phyloP scores from a whole-genome alignment of 2,113 vertebrate genomes.

The Calidris pugnax region DNA sequence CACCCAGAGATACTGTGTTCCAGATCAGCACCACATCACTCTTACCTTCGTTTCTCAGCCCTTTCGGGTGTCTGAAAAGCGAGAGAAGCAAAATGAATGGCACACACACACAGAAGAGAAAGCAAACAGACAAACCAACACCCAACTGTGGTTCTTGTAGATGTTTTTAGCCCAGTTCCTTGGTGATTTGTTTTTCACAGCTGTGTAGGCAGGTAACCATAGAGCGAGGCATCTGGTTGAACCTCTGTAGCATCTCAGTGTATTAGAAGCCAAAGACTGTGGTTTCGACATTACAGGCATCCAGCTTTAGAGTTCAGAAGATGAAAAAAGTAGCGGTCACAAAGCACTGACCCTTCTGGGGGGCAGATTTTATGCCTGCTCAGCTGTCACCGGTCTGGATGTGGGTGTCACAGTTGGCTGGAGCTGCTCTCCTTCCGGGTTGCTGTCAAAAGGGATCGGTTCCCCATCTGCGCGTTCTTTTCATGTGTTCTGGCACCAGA shows the following conservation, averaged over 20 bases:
- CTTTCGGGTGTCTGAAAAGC: background rate
- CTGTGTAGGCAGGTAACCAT: background rate
- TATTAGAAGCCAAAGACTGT: background rate
- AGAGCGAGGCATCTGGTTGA: background rate
- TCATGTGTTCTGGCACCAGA: background rate
- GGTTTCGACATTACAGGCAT: background rate
- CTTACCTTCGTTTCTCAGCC: background rate
- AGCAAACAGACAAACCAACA: fast-evolving
- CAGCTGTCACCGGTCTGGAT: background rate
- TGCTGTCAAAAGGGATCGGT: background rate
- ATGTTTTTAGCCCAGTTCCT: background rate
- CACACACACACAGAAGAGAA: fast-evolving
- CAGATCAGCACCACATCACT: background rate
- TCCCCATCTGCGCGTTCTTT: background rate
- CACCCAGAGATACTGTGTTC: fast-evolving
- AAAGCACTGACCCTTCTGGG: background rate
- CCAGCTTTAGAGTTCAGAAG: background rate
- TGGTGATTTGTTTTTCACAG: background rate
- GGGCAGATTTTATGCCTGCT: background rate
- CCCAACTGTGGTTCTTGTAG: background rate
- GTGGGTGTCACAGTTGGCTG: background rate
- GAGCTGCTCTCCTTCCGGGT: fast-evolving
- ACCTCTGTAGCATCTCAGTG: background rate
- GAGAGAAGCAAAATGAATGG: background rate
- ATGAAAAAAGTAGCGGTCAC: background rate